Base-by-base conservation (phyloP, 2,797 vertebrate genomes). In the Centroberyx gerrardi region DNA sequence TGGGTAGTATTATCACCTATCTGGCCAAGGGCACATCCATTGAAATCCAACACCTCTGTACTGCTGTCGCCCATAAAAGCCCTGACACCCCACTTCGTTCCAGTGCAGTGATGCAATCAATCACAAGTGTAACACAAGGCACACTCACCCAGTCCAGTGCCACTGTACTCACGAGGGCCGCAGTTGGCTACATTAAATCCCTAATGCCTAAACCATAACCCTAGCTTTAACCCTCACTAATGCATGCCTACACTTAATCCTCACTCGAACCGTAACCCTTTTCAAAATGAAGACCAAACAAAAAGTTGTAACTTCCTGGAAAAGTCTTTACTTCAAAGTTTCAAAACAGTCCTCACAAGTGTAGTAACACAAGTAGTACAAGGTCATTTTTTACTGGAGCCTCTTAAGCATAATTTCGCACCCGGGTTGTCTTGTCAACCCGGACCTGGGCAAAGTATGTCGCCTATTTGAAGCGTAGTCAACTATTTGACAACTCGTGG, bases 101-200 rank as follows among this genome's bases (percentile, higher is more conserved):
- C 92, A 90, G 87, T 83, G 88, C 84, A 80, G 78, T 94, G 90
- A 93, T 83, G 90, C 86, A 93, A 92, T 92, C 86, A 85, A 90
- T 93, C 88, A 93, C 77, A 81, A 87, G 82, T 76, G 82, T 61
- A 84, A 83, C 84, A 83, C 73, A 65, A 80, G 67, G 73, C 63
- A 40, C 68, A 74, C 53, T 75, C 84, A 78, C 31, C 64, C 83
- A 76, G 64, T 79, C 64, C 27, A 55, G 59, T 5, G 40, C 55
- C 40, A 44, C 62, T 78, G 68, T 70, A 64, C 58, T 54, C 61
- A 72, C 0, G 3, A 61, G 44, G 65, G 58, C 64, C 68, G 61
- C 44, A 0, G 58, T 27, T 62, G 40, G 17, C 38, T 13, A 27
- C 36, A 61, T 22, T 2, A 5, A 58, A 67, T 76, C 27, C 36